Evolutionary conservation across 1,140 invertebrate genomes (phyloP).

Genomic region (Cherax destructor): DNA sequence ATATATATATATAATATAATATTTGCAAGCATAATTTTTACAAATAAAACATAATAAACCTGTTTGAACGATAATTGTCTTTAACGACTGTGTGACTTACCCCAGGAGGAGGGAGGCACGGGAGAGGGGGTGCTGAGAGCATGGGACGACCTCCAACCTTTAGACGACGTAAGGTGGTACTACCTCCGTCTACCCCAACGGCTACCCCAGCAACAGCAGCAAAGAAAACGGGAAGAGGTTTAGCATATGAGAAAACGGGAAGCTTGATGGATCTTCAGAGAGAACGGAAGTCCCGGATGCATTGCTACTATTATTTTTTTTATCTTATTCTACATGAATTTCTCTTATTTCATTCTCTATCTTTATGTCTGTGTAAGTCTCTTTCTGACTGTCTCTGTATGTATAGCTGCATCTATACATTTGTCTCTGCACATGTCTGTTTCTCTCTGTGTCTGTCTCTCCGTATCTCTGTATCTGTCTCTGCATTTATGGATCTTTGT

Average conservation of each 20-base stretch:
- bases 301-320: no score
- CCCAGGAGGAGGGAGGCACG: constrained; percentile 40
- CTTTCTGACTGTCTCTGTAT: no score
- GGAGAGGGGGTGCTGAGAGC: constrained; percentile 31
- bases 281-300: no score
- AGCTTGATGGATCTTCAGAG: background rate
- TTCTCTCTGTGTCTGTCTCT: background rate
- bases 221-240: background rate
- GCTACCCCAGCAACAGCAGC: background rate
- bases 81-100: background rate
- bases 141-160: constrained; percentile 29
- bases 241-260: background rate
- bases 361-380: no score
- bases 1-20: no score
- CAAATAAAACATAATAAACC: no score
- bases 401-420: no score
- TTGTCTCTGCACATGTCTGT: no score
- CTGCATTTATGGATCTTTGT: background rate
- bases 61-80: no score
- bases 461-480: background rate
- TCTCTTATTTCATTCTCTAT: no score
- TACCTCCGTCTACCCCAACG: background rate
- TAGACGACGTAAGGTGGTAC: constrained; percentile 23
- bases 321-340: no score
- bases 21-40: no score